Base-by-base conservation (phyloP, 35 echinoderm and acorn worm species). In the Ophioderma brevispina region DNA sequence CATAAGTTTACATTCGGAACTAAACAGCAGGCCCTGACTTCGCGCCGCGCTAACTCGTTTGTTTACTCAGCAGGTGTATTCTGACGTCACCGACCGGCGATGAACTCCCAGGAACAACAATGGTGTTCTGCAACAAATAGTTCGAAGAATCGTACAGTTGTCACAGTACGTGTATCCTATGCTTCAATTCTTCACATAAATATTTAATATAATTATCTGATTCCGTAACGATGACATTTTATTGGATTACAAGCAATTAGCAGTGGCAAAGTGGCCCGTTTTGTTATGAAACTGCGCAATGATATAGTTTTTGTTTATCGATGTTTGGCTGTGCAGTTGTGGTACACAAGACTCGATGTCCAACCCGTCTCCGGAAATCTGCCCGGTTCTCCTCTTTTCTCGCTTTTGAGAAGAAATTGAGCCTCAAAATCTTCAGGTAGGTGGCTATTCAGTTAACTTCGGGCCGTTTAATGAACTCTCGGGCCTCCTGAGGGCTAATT, bases 341-440 rank as follows among this genome's bases (percentile, higher is more conserved):
- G 35, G 83, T 85, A 85, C 83, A 85, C 83, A 85, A 85, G 52
- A 85, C 43, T 85, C 83, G 35, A 85, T 85, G 83, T 85, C 83
- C 63, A 52, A 85, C 35, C 35, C 46, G 52, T 59, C 46, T 63
- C 83, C 63, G 49, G 31, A 85, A 85, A 85, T 85, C 83, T 36
- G 63, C 46, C 52, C n/a, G 63, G 63, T 85, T 85, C 83, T 33
- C 83, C 13, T 64, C 83, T 34, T 59, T 85, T 52, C 50, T 85
- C 83, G 33, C 35, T 59, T 32, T 59, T 33, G 83, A 64, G 83
- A 37, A 13, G 10, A 36, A 85, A n/a, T 85, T 59, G 52, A 33
- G 25, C 52, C 25, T 64, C 0, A 23, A 85, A 36, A 85, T 85
- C 15, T 37, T 37, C 52, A 85, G 83, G 83, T 85, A 85, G 52